A percentile compares a stretch with the other conserved stretches of the same genome.
phyloP scores from a whole-genome alignment of 2,888 invertebrate species.

The Laspeyria flexula region DNA sequence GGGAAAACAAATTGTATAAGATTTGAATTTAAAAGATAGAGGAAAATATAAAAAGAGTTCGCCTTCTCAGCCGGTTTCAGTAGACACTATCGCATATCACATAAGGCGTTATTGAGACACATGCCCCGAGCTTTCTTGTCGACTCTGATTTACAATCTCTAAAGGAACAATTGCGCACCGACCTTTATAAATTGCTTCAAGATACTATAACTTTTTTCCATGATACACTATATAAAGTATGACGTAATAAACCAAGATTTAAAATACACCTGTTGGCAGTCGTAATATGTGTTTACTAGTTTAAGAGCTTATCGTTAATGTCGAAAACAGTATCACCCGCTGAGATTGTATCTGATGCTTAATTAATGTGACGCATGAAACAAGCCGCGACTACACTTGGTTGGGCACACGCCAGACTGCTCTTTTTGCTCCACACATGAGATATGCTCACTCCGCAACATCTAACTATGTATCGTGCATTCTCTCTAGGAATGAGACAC shows the following conservation, averaged over 20 bases:
- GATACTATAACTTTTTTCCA: constrained; percentile 12
- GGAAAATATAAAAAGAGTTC: constrained; percentile 11
- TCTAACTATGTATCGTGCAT: constrained; percentile 55
- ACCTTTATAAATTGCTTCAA: constrained; percentile 37
- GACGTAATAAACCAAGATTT: constrained; percentile 8
- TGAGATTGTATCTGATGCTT: constrained; percentile 75
- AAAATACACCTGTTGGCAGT: constrained; percentile 46
- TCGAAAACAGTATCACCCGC: constrained; percentile 51
- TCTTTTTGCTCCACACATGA: constrained; percentile 72
- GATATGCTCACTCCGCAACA: constrained; percentile 41
- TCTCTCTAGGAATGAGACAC: constrained; percentile 70
- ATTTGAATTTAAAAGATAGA: constrained; percentile 1
- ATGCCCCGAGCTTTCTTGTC: constrained; percentile 53
- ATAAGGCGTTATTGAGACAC: constrained; percentile 64
- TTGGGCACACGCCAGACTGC: constrained; percentile 76
- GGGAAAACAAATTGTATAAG: neutral
- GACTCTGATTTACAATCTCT: constrained; percentile 57
- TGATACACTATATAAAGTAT: neutral
- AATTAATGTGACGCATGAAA: constrained; percentile 81
- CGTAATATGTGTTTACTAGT: constrained; percentile 48
- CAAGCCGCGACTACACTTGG: constrained; percentile 73
- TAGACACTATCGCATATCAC: constrained; percentile 44
- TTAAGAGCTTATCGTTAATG: constrained; percentile 43
- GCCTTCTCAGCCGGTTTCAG: neutral
- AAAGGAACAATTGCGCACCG: constrained; percentile 47